These are phyloP conservation scores for Allophyes oxyacanthae DNA, from an alignment of 2,888 invertebrate species.

Conservation along the genomic window DNA sequence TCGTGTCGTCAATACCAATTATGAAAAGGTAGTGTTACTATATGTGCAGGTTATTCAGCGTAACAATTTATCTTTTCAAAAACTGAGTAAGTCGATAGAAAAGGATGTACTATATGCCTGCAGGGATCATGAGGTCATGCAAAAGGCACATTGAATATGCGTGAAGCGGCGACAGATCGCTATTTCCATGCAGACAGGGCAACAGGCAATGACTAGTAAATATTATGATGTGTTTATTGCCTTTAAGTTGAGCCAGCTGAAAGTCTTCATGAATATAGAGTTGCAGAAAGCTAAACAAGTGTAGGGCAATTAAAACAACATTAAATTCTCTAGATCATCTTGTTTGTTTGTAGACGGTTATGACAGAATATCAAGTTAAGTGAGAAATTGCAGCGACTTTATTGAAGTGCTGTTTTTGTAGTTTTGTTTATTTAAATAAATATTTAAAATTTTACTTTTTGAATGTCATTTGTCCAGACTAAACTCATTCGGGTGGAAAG, in stretches of 20 bases:
- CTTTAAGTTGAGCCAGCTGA: slow-evolving; percentile 11
- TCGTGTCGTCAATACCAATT: too few species aligned
- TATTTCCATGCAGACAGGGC: slow-evolving; percentile 13
- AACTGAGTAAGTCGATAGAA: too few species aligned
- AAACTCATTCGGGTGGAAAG: too few species aligned
- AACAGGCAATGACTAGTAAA: slow-evolving; percentile 5
- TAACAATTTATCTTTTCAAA: too few species aligned
- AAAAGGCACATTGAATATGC: slow-evolving; percentile 13
- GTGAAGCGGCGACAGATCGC: background rate
- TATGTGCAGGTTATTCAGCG: too few species aligned
- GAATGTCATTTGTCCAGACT: too few species aligned
- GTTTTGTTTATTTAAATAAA: background rate
- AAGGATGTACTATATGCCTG: too few species aligned
- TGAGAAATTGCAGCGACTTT: background rate
- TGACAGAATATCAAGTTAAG: slow-evolving; percentile 4
- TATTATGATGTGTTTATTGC: slow-evolving; percentile 6
- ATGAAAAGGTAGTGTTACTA: too few species aligned
- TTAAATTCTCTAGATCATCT: slow-evolving; percentile 3
- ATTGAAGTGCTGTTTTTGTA: background rate
- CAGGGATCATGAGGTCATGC: too few species aligned
- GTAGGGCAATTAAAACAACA: slow-evolving; percentile 1
- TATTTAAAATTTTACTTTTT: too few species aligned
- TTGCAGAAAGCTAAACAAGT: too few species aligned
- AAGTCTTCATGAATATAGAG: too few species aligned
- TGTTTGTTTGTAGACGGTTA: slow-evolving; percentile 1